These are phyloP conservation scores for Crypturellus undulatus DNA, from an alignment of 2,113 vertebrate genomes.

Conservation along the genomic window DNA sequence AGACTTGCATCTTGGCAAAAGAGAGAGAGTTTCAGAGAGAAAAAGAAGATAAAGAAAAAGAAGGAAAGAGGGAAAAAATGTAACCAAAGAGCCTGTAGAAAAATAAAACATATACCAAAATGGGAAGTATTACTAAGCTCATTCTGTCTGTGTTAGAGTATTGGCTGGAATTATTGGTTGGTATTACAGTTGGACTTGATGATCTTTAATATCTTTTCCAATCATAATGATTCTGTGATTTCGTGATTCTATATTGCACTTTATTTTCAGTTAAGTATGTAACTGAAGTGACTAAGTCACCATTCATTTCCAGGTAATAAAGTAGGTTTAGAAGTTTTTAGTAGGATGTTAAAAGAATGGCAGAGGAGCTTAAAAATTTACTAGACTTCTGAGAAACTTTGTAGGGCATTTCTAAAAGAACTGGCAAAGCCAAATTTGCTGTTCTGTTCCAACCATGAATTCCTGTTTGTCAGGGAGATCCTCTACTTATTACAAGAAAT, in stretches of 20 bases:
- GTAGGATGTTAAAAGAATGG: not conserved
- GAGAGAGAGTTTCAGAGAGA: not conserved
- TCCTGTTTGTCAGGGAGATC: not conserved
- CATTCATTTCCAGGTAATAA: not conserved
- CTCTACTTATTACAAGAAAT: not conserved
- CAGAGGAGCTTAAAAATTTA: not conserved
- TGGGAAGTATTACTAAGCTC: not conserved
- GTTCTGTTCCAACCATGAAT: not conserved
- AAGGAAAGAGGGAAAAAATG: not conserved
- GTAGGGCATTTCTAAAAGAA: not conserved
- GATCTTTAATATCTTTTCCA: too few relatives aligned
- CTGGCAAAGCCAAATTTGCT: not conserved
- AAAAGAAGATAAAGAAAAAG: not conserved
- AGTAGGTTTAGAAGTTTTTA: not conserved
- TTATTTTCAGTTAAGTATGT: not conserved
- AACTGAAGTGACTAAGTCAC: not conserved
- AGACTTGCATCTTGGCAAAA: not conserved
- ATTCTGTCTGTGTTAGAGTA: not conserved
- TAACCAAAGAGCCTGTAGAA: not conserved
- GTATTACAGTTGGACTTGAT: too few relatives aligned
- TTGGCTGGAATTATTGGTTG: not conserved
- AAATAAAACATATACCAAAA: not conserved
- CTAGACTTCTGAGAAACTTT: not conserved
- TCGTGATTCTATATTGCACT: not conserved
- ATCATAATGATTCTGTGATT: too few relatives aligned